Base-by-base conservation (phyloP, 2,113 vertebrate species). In the Tilapia sparmanii region DNA sequence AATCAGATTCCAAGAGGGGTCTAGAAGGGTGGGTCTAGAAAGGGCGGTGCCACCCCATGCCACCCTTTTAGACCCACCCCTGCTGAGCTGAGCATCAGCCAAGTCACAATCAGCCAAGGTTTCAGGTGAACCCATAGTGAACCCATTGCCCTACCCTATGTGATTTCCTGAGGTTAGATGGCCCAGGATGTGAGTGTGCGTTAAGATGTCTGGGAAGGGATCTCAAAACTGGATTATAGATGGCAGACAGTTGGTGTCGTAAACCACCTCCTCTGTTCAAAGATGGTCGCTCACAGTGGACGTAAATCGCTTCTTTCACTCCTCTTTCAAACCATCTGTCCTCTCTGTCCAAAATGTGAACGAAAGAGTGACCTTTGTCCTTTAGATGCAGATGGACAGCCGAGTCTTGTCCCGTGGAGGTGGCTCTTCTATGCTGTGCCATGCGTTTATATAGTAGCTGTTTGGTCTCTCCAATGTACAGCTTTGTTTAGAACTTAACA, bases 281-380 rank as follows among this genome's bases (percentile, higher is more conserved):
- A 59, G 24, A 59, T 29, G 13, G 0, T 59, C 26, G 0, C 0
- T 59, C 55, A 59, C 55, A 59, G 15, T 59, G 55, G 8, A 59
- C 15, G 18, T 31, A 59, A 0, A 59, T 59, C 13, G 55, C 55
- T 59, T 59, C 55, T 59, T 29, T 59, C 55, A 59, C 55, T 59
- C 55, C 55, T 57, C 13, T 59, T 59, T 29, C 1, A 59, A 59
- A 59, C 55, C 26, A 31, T 5, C 55, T 59, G 55, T 31, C 55
- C 15, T 31, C 3, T 59, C 26, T 59, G 55, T 59, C 55, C 55
- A 59, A 59, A 59, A 59, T 16, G 0, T 59, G 8, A 59, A 59
- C 26, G 0, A 59, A 59, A 59, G 55, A 59, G 3, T 31, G 55
- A 0, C 55, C 26, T 59, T 59, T 59, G 5, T 18, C 55, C 26